Conservation (phyloP, 2,888 invertebrate genomes). For the Oscheius myriophilus region DNA sequence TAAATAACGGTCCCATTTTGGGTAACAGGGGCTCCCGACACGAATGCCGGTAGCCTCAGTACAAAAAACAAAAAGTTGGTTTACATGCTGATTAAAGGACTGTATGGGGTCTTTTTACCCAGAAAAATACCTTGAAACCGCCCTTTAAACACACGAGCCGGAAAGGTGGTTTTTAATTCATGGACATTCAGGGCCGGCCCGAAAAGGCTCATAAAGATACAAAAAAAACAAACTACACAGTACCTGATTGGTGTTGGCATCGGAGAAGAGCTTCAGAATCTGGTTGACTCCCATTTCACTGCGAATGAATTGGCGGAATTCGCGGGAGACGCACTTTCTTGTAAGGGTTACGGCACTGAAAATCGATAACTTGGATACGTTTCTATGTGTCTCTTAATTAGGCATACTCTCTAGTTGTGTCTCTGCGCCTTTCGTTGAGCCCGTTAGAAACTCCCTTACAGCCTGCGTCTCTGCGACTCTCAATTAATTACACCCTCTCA, state of each 20-base stretch:
- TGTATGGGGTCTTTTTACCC: no score
- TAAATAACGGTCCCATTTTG: not conserved
- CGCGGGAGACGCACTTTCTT: conserved; percentile 55
- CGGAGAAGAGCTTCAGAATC: conserved; percentile 47
- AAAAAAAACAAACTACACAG: not conserved
- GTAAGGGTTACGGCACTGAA: conserved; percentile 58
- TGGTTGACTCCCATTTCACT: conserved; percentile 36
- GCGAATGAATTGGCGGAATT: conserved; percentile 65
- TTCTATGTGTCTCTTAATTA: no score
- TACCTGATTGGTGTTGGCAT: conserved; percentile 46
- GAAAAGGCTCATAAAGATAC: no score
- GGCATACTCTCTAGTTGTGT: no score
- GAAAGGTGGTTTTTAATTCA: no score
- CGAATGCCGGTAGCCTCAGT: not conserved
- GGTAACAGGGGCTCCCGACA: not conserved
- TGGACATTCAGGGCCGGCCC: no score
- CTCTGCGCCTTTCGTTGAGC: no score
- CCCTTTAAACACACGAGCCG: no score
- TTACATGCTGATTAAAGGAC: not conserved
- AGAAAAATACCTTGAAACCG: no score
- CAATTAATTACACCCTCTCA: no score
- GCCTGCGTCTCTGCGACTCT: no score
- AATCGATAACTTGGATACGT: not conserved
- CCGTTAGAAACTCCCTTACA: no score
- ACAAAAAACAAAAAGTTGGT: not conserved